Evolutionary conservation across 2,113 vertebrate genomes (phyloP).

Genomic region (Paramisgurnus dabryanus): DNA sequence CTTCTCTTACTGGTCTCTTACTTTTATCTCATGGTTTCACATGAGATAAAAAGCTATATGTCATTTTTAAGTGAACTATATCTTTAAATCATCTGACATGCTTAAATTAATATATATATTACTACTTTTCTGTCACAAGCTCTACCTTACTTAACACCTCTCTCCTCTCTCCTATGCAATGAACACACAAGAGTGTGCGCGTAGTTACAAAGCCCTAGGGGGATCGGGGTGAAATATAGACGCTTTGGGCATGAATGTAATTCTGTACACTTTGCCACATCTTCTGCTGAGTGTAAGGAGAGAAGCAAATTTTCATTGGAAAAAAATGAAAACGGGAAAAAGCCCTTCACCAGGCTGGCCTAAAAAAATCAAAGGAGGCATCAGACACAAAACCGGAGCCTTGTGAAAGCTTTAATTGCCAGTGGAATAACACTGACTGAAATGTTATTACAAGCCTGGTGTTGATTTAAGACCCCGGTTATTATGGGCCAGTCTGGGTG

Average conservation of each 20-base stretch:
- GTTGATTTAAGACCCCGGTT: slow-evolving; percentile 62
- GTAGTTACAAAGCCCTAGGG: slow-evolving; percentile 33
- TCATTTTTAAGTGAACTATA: too few species aligned
- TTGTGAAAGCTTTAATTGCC: slow-evolving; percentile 56
- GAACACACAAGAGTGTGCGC: not conserved
- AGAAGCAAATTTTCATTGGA: slow-evolving; percentile 41
- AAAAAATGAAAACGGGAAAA: slow-evolving; percentile 28
- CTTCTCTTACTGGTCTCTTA: too few species aligned
- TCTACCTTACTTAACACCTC: slow-evolving; percentile 24
- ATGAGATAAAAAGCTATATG: too few species aligned
- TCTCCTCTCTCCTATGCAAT: not conserved
- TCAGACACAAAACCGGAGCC: slow-evolving; percentile 46
- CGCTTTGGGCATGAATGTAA: slow-evolving; percentile 35
- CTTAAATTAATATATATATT: not conserved
- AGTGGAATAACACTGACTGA: slow-evolving; percentile 61
- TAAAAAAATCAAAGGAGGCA: slow-evolving; percentile 51
- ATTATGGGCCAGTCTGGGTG: slow-evolving; percentile 54
- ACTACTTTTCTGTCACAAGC: not conserved
- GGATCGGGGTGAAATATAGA: slow-evolving; percentile 35
- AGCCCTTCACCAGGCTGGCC: slow-evolving; percentile 35
- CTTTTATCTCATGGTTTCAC: too few species aligned
- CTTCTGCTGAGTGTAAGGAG: slow-evolving; percentile 39
- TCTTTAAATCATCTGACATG: slow-evolving; percentile 16
- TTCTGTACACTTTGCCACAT: slow-evolving; percentile 34
- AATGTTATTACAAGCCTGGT: slow-evolving; percentile 62